phyloP scores from a whole-genome alignment of 1,140 invertebrate genomes.

The Zaprionus tsacasi region DNA sequence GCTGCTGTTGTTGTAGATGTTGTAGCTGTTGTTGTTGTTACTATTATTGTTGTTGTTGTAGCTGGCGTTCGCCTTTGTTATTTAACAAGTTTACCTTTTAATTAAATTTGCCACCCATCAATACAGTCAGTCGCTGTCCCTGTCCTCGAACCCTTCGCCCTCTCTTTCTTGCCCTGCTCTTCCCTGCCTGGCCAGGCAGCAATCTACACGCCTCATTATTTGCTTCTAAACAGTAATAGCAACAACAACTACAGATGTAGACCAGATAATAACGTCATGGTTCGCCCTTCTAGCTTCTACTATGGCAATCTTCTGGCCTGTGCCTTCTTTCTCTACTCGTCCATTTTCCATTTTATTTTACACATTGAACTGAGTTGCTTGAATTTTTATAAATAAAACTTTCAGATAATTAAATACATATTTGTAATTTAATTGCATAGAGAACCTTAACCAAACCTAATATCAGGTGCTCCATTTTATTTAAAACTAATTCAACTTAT shows the following conservation, averaged over 20 bases:
- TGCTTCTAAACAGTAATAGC: slow-evolving; percentile 49
- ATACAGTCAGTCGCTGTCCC: slow-evolving; percentile 15
- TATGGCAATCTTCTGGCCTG: slow-evolving; percentile 54
- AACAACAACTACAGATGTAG: slow-evolving; percentile 9
- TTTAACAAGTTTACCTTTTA: slow-evolving; percentile 78
- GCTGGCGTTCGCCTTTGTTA: slow-evolving; percentile 22
- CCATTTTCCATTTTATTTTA: background rate
- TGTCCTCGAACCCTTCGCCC: background rate
- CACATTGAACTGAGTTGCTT: background rate
- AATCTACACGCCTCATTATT: slow-evolving; percentile 46
- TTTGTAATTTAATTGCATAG: too few species aligned
- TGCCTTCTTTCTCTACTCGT: slow-evolving; percentile 31
- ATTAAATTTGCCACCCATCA: slow-evolving; percentile 73
- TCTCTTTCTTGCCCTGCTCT: background rate
- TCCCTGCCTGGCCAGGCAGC: background rate
- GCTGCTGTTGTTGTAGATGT: slow-evolving; percentile 21
- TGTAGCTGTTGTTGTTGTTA: slow-evolving; percentile 24
- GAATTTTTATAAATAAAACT: too few species aligned
- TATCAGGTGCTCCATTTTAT: too few species aligned
- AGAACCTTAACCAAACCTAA: too few species aligned
- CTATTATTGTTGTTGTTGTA: slow-evolving; percentile 25
- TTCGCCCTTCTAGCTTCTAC: slow-evolving; percentile 2
- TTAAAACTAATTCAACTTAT: too few species aligned
- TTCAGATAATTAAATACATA: too few species aligned
- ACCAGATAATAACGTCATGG: slow-evolving; percentile 10